Percentiles rank a stretch among this genome's conserved stretches.
These are phyloP conservation scores for Galeruca laticollis DNA, from an alignment of 2,888 invertebrate species.

Conservation along the genomic window DNA sequence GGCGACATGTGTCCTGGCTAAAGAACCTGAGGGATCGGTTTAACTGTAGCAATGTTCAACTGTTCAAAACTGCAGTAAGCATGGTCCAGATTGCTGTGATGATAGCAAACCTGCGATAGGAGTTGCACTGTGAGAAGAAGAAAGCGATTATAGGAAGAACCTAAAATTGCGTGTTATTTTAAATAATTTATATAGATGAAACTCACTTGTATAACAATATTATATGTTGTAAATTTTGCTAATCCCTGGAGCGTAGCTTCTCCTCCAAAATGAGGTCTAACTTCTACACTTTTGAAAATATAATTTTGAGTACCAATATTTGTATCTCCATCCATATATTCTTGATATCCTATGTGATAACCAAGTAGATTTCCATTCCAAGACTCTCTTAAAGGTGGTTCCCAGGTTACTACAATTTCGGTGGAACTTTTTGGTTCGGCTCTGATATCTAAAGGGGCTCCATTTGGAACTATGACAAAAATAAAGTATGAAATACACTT, in stretches of 20 bases:
- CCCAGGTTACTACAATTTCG: conserved; percentile 87
- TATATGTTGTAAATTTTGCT: conserved; percentile 84
- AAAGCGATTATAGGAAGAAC: no score
- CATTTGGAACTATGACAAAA: conserved; percentile 75
- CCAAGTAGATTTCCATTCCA: conserved; percentile 92
- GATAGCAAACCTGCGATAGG: no score
- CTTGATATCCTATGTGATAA: conserved; percentile 88
- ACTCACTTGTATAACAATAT: conserved; percentile 81
- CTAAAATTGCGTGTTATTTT: no score
- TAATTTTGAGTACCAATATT: conserved; percentile 68
- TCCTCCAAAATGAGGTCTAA: conserved; percentile 78
- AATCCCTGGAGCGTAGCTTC: conserved; percentile 78
- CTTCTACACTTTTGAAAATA: conserved; percentile 82
- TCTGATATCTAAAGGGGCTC: conserved; percentile 84
- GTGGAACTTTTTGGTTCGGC: conserved; percentile 89
- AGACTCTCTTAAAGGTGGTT: conserved; percentile 85
- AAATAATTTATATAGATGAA: background rate
- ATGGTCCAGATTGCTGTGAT: no score
- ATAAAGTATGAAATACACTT: background rate
- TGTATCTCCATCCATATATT: conserved; percentile 66
- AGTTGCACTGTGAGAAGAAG: no score
- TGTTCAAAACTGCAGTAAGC: no score
- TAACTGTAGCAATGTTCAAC: no score
- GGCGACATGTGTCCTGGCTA: no score
- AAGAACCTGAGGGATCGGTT: no score